These are phyloP conservation scores for Drosophila yakuba DNA, from an alignment of 1,140 invertebrate genomes.

Conservation along the genomic window DNA sequence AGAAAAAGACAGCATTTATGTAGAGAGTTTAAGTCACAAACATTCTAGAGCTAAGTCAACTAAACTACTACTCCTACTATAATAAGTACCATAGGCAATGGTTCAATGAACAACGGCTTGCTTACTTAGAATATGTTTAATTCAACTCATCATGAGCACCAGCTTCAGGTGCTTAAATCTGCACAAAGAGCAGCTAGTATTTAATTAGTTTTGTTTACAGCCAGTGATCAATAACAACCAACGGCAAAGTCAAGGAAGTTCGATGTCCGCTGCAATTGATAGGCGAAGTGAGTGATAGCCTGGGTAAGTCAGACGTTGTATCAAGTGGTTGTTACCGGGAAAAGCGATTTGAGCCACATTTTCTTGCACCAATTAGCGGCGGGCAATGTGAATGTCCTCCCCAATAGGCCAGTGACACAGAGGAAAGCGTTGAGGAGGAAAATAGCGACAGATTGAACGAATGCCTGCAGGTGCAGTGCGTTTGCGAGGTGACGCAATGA, in stretches of 20 bases:
- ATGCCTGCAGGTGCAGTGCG: conserved; percentile 37
- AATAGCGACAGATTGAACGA: conserved; percentile 26
- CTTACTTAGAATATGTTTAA: too few species aligned
- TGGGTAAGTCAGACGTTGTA: conserved; percentile 35
- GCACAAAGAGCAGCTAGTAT: neutral
- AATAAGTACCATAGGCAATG: too few species aligned
- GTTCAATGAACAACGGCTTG: too few species aligned
- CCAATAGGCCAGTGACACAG: conserved; percentile 72
- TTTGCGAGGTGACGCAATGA: conserved; percentile 72
- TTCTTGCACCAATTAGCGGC: conserved; percentile 49
- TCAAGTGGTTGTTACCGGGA: conserved; percentile 27
- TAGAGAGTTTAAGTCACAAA: too few species aligned
- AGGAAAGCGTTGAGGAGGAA: conserved; percentile 11
- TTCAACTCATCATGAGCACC: too few species aligned
- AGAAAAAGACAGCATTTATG: too few species aligned
- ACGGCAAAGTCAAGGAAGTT: conserved; percentile 51
- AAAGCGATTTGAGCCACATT: conserved; percentile 52
- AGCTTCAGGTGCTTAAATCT: neutral
- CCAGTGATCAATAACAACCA: conserved; percentile 2
- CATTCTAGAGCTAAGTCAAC: too few species aligned
- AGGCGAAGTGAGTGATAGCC: conserved; percentile 4
- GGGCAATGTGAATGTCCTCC: conserved; percentile 70
- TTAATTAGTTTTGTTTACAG: conserved; percentile 5
- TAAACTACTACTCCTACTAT: too few species aligned
- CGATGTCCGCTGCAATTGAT: conserved; percentile 27